Conservation (phyloP, 2,113 vertebrate genomes). For the Egretta garzetta region DNA sequence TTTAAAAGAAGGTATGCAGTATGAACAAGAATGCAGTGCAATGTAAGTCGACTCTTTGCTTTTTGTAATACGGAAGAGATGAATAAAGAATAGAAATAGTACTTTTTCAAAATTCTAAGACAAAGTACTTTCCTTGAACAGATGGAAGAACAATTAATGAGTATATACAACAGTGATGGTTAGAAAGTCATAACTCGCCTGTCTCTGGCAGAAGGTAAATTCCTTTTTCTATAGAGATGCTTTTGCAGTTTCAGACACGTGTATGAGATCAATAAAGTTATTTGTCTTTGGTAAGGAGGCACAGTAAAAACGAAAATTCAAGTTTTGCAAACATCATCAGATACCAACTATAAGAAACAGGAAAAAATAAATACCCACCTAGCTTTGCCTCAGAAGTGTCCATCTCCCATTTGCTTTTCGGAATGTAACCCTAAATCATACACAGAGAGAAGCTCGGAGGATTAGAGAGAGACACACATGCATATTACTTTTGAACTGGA, state of each 20-base stretch:
- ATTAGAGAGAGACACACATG: conserved; percentile 87
- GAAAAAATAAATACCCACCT: conserved; percentile 88
- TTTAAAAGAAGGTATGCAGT: neutral
- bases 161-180: neutral
- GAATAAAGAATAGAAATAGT: neutral
- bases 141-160: conserved; percentile 2
- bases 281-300: conserved; percentile 9
- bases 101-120: neutral
- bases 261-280: neutral
- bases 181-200: neutral
- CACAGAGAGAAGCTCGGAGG: conserved; percentile 95
- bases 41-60: neutral
- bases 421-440: conserved; percentile 99
- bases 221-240: neutral
- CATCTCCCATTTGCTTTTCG: conserved; percentile 99
- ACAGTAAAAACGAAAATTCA: conserved; percentile 39
- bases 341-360: conserved; percentile 76
- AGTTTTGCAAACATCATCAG: conserved; percentile 68
- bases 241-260: neutral
- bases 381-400: conserved; percentile 99
- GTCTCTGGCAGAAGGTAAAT: neutral
- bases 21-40: neutral
- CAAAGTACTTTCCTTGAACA: neutral
- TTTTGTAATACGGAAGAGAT: neutral
- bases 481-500: conserved; percentile 80